These are phyloP conservation scores for Acanthoscelides obtectus DNA, from an alignment of 2,888 invertebrate species.

Conservation along the genomic window DNA sequence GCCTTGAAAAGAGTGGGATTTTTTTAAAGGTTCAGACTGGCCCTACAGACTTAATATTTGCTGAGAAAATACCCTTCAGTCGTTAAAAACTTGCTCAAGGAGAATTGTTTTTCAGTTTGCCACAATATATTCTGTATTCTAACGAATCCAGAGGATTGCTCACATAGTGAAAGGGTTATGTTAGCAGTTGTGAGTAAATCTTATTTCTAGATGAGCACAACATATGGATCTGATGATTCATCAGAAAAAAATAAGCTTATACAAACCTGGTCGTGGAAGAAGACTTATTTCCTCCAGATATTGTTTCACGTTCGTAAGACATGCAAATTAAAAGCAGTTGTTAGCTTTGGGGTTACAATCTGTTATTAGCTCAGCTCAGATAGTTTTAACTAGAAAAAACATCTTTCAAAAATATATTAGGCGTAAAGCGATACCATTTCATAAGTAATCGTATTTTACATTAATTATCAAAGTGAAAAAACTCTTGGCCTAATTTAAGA, in stretches of 20 bases:
- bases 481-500: no score
- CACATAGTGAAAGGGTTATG: background rate
- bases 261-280: slow-evolving; percentile 47
- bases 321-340: slow-evolving; percentile 55
- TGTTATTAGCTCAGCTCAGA: background rate
- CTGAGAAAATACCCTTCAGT: no score
- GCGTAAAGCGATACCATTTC: background rate
- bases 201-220: background rate
- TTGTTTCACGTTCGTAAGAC: slow-evolving; percentile 67
- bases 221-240: background rate
- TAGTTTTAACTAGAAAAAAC: background rate
- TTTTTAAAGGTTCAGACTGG: no score
- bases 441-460: background rate
- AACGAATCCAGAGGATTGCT: no score
- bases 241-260: slow-evolving; percentile 14
- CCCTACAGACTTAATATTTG: no score
- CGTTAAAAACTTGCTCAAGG: no score
- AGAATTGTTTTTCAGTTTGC: no score
- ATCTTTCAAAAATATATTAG: background rate
- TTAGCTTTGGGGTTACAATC: slow-evolving; percentile 26
- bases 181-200: background rate
- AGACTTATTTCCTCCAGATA: slow-evolving; percentile 60
- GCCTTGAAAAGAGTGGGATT: no score
- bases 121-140: no score
- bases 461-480: no score